Conservation (phyloP, 2,113 vertebrate genomes). For the Strigops habroptila region DNA sequence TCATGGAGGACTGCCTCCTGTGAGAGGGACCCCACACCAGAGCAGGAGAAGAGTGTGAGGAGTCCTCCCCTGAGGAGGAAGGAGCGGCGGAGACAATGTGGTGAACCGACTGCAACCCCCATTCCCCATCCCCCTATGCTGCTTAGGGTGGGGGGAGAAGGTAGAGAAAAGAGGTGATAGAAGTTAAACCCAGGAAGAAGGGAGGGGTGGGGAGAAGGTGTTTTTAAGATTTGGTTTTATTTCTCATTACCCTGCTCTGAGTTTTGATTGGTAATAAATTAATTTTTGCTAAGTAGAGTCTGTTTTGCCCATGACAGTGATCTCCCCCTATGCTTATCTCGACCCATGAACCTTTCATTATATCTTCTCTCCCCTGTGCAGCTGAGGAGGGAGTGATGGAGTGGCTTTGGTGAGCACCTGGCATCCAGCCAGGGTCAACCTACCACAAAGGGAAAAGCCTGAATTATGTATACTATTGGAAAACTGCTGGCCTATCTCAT, state of each 20-base stretch:
- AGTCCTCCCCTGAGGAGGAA: not conserved
- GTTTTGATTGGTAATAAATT: not conserved
- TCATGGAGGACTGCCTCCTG: not conserved
- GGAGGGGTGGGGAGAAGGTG: not conserved
- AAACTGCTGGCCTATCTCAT: not conserved
- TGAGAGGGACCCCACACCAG: not conserved
- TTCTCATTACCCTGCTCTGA: not conserved
- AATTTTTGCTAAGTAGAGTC: not conserved
- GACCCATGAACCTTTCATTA: not conserved
- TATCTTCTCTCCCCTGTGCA: not conserved
- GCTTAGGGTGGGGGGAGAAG: not conserved
- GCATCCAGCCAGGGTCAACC: not conserved
- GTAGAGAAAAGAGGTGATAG: not conserved
- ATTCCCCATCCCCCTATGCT: not conserved
- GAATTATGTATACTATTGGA: not conserved
- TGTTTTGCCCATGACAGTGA: not conserved
- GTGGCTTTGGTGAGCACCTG: not conserved
- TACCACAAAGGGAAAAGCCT: not conserved
- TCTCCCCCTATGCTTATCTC: not conserved
- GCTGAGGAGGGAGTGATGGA: not conserved
- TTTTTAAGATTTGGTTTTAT: not conserved
- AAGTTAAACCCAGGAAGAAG: not conserved
- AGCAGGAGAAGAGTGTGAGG: not conserved
- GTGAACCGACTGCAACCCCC: not conserved
- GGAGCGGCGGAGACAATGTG: not conserved